These are phyloP conservation scores for Leptocoma aspasia DNA, from an alignment of 2,113 vertebrate species.

Conservation along the genomic window DNA sequence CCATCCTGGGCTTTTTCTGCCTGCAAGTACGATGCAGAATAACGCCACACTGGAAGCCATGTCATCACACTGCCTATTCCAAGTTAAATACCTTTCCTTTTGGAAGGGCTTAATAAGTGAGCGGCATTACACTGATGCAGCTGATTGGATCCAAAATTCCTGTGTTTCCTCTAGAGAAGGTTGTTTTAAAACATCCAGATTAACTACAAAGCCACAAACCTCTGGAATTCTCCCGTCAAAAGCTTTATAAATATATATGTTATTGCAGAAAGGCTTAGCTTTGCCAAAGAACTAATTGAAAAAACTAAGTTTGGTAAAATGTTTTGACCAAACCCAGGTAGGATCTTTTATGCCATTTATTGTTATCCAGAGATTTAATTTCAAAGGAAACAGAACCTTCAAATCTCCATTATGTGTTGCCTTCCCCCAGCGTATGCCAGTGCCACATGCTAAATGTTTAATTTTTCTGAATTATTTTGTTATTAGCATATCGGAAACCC, in stretches of 20 bases:
- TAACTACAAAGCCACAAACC: neutral
- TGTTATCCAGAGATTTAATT: neutral
- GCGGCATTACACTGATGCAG: rapidly evolving
- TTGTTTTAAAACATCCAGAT: neutral
- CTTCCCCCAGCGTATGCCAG: neutral
- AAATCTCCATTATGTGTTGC: neutral
- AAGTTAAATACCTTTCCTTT: neutral
- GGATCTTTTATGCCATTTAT: neutral
- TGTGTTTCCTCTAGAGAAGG: neutral
- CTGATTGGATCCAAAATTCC: neutral
- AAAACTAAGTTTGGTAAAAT: neutral
- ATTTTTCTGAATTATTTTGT: neutral
- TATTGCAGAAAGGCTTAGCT: neutral
- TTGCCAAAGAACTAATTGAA: neutral
- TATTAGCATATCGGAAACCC: neutral
- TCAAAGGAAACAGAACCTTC: neutral
- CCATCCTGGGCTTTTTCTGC: neutral
- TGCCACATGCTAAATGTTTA: neutral
- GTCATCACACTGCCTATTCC: neutral
- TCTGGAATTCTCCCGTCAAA: neutral
- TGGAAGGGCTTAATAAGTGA: neutral
- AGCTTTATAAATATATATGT: neutral
- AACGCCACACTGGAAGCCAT: neutral
- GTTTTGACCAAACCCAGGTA: neutral
- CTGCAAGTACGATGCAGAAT: neutral